A percentile compares a stretch with the other conserved stretches of the same genome.
phyloP scores from a whole-genome alignment of 2,797 vertebrate genomes.

The Darevskia mixta region DNA sequence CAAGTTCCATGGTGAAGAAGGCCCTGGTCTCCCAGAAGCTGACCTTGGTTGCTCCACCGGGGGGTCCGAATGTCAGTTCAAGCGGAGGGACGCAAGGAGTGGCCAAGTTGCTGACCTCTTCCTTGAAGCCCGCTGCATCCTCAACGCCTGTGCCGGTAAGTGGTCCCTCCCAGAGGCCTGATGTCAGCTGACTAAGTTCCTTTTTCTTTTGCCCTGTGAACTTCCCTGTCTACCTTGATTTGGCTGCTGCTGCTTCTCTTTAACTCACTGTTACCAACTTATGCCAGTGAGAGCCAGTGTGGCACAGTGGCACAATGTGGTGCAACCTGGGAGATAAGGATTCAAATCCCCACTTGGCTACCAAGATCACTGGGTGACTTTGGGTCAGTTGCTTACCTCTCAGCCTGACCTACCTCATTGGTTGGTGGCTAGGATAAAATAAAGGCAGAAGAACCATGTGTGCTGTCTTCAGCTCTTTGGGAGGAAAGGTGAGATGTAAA shows the following conservation, averaged over 20 bases:
- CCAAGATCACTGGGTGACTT: no score
- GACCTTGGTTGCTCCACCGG: conserved; percentile 84
- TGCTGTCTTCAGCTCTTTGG: no score
- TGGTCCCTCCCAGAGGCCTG: not conserved
- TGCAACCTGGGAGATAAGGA: no score
- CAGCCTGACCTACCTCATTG: no score
- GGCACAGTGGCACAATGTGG: no score
- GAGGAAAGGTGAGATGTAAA: no score
- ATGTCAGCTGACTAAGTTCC: not conserved
- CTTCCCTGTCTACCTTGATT: no score
- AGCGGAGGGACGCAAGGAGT: conserved; percentile 85
- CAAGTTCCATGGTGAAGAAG: conserved; percentile 76
- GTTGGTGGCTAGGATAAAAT: no score
- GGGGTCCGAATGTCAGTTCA: conserved; percentile 83
- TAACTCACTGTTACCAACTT: not conserved
- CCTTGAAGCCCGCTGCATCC: conserved; percentile 79
- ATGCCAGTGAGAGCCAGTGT: no score
- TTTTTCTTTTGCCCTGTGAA: not conserved
- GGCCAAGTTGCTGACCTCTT: conserved; percentile 85
- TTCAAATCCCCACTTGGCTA: no score
- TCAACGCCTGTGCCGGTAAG: conserved; percentile 83
- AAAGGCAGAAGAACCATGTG: no score
- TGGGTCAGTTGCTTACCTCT: no score
- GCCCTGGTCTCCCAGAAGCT: conserved; percentile 80
- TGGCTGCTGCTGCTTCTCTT: not conserved